These are phyloP conservation scores for Xenopus petersii DNA, from an alignment of 2,797 vertebrate genomes.

Conservation along the genomic window DNA sequence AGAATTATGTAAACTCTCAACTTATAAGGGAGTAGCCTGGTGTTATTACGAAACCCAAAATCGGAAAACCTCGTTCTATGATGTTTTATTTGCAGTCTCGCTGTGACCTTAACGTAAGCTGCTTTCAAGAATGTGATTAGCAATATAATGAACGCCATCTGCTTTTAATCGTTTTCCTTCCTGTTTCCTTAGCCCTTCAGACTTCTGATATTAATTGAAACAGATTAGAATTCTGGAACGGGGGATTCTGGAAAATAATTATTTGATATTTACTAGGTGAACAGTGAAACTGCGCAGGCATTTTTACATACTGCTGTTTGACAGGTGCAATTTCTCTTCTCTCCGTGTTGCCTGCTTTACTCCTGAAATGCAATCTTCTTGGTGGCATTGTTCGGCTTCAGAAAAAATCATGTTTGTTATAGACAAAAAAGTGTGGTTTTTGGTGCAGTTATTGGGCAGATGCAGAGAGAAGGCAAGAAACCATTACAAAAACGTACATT, in stretches of 20 bases:
- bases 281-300: conserved; percentile 71
- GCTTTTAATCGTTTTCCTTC: conserved; percentile 72
- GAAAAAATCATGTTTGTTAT: conserved; percentile 5
- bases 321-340: conserved; percentile 75
- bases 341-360: conserved; percentile 63
- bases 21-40: conserved; percentile 50
- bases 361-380: conserved; percentile 66
- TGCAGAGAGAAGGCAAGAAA: not conserved
- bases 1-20: conserved; percentile 9
- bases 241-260: conserved; percentile 62
- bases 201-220: conserved; percentile 73
- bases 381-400: conserved; percentile 16
- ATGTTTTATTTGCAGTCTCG: conserved; percentile 62
- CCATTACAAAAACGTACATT: too few species aligned
- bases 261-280: conserved; percentile 75
- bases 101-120: conserved; percentile 61
- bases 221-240: conserved; percentile 70
- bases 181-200: conserved; percentile 66
- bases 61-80: not conserved
- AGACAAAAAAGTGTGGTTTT: conserved; percentile 46
- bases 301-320: conserved; percentile 66
- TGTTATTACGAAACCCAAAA: conserved; percentile 51
- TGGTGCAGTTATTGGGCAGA: conserved; percentile 14
- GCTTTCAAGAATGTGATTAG: conserved; percentile 64
- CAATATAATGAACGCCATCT: conserved; percentile 70